Evolutionary conservation across 2,113 vertebrate genomes (phyloP), one percentile per base, ranked within the genome.

Genomic region (Myanophis thanlyinensis): DNA sequence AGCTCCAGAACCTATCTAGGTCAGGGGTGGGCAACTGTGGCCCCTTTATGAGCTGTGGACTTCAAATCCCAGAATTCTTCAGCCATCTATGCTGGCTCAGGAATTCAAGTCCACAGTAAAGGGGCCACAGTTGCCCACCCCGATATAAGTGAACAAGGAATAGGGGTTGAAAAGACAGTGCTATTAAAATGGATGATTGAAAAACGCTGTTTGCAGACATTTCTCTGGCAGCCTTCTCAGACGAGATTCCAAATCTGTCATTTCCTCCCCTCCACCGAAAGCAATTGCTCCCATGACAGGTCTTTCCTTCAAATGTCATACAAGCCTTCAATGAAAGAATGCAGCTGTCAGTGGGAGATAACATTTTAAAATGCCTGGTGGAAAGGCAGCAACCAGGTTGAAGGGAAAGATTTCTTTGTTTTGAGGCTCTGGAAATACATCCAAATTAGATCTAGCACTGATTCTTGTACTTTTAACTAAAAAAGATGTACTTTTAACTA

Each of bases 281-380:
- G 49, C 92, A 62, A 52, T 89, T 86, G 73, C 53, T 93, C 88
- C 80, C 92, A 93, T 85, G 88, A 93, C 88, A 90, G 80, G 89
- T 3, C 3, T n/a, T 89, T 89, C 80, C 80, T 90, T 93, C 80
- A 90, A n/a, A 93, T 86, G 80, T 86, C 80, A 90, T 52, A 48
- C 47, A 90, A 90, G 73, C 52, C 56, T 86, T 27, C 15, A 90
- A 86, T 52, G 92, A 93, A 93, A 90, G 88, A 93, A 93, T 35
- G 13, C 25, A 54, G 88, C 92, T 93, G 88, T 86, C 88, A 89
- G 49, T 62, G 5, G 53, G 59, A 90, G 92, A 93, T 93, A 92
- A 86, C 73, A 86, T 67, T 93, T 93, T 86, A 46, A 86, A 86
- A 53, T 93, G 53, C n/a, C 49, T 13, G 46, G 48, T 56, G 48